Evolutionary conservation across 2,888 invertebrate genomes (phyloP).

Genomic region (Phytoseiulus persimilis): DNA sequence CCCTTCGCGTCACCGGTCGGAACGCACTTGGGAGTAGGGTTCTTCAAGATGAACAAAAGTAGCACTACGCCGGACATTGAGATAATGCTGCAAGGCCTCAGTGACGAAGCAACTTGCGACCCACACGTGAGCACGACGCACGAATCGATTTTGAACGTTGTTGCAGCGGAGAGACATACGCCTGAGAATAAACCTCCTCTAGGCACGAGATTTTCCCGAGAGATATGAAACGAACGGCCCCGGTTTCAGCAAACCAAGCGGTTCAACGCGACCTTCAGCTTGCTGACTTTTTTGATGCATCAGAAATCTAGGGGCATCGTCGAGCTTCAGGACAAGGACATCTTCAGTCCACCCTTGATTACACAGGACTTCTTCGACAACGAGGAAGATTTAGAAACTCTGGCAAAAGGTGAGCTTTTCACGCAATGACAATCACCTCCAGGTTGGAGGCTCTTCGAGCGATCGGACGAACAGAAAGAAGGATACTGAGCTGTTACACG

Average conservation of each 20-base stretch:
- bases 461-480: no score
- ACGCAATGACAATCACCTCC: background rate
- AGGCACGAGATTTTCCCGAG: no score
- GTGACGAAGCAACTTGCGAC: background rate
- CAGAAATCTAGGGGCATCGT: slow-evolving; percentile 10
- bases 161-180: no score
- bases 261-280: background rate
- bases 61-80: background rate
- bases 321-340: background rate
- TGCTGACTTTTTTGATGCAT: background rate
- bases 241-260: background rate
- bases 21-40: slow-evolving; percentile 17
- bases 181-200: no score
- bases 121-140: background rate
- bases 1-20: slow-evolving; percentile 10
- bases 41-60: slow-evolving; percentile 32
- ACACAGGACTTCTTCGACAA: slow-evolving; percentile 1
- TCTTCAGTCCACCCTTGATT: background rate
- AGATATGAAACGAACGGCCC: background rate
- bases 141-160: no score
- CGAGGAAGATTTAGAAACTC: slow-evolving; percentile 6
- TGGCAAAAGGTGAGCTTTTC: background rate
- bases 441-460: no score
- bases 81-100: slow-evolving; percentile 25
- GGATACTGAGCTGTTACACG: no score